Base-by-base conservation (phyloP, 2,113 vertebrate species). In the Lophura nycthemera region DNA sequence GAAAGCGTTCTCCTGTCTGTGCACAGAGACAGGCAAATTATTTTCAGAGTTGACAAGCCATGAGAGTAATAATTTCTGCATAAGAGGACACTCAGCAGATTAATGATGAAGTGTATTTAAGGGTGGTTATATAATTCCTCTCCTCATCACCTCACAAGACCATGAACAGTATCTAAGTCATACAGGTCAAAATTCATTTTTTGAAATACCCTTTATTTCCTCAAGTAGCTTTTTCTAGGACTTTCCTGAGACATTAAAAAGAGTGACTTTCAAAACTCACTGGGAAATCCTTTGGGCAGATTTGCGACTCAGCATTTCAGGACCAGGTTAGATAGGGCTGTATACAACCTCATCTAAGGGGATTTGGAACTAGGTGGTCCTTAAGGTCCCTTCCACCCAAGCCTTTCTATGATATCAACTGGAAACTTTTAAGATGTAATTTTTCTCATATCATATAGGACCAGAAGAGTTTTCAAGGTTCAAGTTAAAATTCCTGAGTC, bases 1-100 rank as follows among this genome's bases (percentile, higher is more conserved):
- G 1, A 66, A 67, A 82, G 36, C 8, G 25, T 1, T 0, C 3
- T 78, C 8, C 52, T 1, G 0, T 40, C n/a, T 8, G 2, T 11
- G 6, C 60, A 30, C 60, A 50, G 29, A 36, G 36, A 34, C 11
- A 71, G 29, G 20, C 21, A 43, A 79, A 72, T 15, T 21, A 29
- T 67, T 57, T n/a, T 36, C 21, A 42, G 57, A 45, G 9, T 34
- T 74, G 13, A 20, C 57, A 78, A 45, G 20, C 30, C 1, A 0
- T 1, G 1, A 71, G 34, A 59, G 7, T 22, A 18, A 7, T 22
- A 18, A 7, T 2, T 32, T 83, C n/a, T 81, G 10, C 8, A 5
- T 21, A 42, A 83, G 59, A 66, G 29, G 50, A 67, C 22, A 19
- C 12, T 42, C 27, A 7, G 12, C 10, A 87, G 29, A 6, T 63